A percentile compares a stretch with the other conserved stretches of the same genome.
phyloP scores from a whole-genome alignment of 2,888 invertebrate genomes.

The Phyto melanocephala region DNA sequence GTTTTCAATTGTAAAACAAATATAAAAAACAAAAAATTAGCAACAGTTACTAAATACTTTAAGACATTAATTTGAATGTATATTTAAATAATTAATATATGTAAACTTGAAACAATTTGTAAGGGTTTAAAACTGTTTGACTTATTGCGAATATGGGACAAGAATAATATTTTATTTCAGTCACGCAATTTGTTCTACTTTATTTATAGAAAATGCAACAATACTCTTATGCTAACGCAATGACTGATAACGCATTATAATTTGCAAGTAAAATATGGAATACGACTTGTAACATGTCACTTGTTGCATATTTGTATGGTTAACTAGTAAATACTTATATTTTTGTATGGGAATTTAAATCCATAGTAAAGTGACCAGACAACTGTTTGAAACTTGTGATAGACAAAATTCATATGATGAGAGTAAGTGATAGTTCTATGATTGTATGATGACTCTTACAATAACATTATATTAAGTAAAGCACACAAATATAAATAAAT shows the following conservation, averaged over 20 bases:
- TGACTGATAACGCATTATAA: constrained; percentile 17
- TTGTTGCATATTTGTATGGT: constrained; percentile 49
- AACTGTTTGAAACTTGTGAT: not conserved
- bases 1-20: not conserved
- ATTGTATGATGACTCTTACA: too few species aligned
- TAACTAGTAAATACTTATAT: constrained; percentile 19
- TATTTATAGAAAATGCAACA: constrained; percentile 11
- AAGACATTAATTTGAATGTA: not conserved
- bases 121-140: not conserved
- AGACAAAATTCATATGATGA: too few species aligned
- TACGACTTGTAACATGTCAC: constrained; percentile 42
- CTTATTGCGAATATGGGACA: not conserved
- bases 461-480: too few species aligned
- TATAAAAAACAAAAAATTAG: constrained; percentile 7
- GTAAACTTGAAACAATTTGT: constrained; percentile 20
- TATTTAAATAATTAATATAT: not conserved
- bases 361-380: constrained; percentile 23
- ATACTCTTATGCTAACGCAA: not conserved
- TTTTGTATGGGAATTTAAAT: not conserved
- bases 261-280: constrained; percentile 42
- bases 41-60: not conserved
- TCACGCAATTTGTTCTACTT: constrained; percentile 56
- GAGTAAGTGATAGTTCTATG: too few species aligned
- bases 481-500: too few species aligned
- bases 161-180: constrained; percentile 45